Percentiles rank a stretch among this genome's conserved stretches.
These are phyloP conservation scores for Nowickia ferox DNA, from an alignment of 2,888 invertebrate genomes.

Conservation along the genomic window DNA sequence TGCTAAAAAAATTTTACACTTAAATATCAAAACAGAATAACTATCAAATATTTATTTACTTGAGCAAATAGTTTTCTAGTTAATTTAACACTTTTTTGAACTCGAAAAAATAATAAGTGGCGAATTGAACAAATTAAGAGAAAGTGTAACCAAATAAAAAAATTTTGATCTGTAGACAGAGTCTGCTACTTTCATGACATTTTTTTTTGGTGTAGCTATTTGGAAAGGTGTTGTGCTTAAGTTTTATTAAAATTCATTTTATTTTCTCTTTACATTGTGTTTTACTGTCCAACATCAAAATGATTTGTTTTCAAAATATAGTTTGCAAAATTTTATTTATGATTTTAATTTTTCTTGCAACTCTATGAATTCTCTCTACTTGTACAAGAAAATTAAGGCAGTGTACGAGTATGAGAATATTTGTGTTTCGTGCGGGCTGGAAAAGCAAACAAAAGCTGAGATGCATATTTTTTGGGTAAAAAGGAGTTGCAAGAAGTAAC, in stretches of 20 bases:
- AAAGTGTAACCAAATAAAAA: too few relatives aligned
- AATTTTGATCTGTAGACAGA: too few relatives aligned
- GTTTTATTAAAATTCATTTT: conserved; percentile 21
- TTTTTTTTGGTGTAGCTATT: too few relatives aligned
- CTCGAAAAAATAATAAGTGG: too few relatives aligned
- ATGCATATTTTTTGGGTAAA: neutral
- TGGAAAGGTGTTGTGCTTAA: neutral
- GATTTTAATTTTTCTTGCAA: conserved; percentile 6
- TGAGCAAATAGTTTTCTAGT: too few relatives aligned
- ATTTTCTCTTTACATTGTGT: neutral
- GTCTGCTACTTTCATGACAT: too few relatives aligned
- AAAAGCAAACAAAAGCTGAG: conserved; percentile 18
- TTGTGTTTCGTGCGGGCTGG: neutral
- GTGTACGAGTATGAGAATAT: neutral
- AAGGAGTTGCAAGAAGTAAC: conserved; percentile 10
- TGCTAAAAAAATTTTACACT: too few relatives aligned
- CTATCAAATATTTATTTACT: too few relatives aligned
- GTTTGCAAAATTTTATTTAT: conserved; percentile 40
- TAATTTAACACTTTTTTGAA: too few relatives aligned
- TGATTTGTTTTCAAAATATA: conserved; percentile 33
- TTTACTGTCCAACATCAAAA: conserved; percentile 13
- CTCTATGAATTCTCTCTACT: neutral
- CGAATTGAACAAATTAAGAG: too few relatives aligned
- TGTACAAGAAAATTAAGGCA: neutral
- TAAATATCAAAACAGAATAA: too few relatives aligned